Conservation (phyloP, 1,140 invertebrate genomes). For the Caenorhabditis brenneri region DNA sequence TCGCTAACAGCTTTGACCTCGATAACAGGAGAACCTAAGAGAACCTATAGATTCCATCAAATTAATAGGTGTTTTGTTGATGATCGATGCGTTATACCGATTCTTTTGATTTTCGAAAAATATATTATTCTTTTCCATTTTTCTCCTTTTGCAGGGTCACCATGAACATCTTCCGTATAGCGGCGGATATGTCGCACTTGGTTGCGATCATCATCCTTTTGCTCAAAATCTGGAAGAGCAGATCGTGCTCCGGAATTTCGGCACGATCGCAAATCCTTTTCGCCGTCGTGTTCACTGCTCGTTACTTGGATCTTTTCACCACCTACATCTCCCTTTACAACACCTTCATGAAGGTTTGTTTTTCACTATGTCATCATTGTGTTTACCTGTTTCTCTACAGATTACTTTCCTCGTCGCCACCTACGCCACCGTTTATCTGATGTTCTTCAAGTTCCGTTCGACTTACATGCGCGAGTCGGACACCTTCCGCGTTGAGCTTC, state of each 20-base stretch:
- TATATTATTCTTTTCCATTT: too few relatives aligned
- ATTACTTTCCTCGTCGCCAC: conserved; percentile 88
- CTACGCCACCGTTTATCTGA: conserved; percentile 88
- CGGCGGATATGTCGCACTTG: conserved; percentile 93
- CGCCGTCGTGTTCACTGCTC: conserved; percentile 88
- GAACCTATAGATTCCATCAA: background rate
- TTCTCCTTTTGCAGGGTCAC: background rate
- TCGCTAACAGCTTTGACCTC: conserved; percentile 3
- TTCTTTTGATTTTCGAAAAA: background rate
- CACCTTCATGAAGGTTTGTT: conserved; percentile 84
- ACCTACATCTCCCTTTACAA: conserved; percentile 95
- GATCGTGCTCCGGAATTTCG: conserved; percentile 83
- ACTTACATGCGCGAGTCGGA: conserved; percentile 72
- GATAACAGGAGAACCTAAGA: too few relatives aligned
- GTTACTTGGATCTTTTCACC: conserved; percentile 94
- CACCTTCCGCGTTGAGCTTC: conserved; percentile 84
- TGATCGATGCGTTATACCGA: background rate
- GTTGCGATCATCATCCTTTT: conserved; percentile 91
- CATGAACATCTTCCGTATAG: conserved; percentile 94
- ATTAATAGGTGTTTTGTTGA: background rate
- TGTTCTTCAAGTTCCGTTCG: conserved; percentile 91
- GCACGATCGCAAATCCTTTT: conserved; percentile 97
- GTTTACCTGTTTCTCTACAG: conserved; percentile 53
- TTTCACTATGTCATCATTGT: background rate
- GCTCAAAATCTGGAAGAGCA: conserved; percentile 74